phyloP scores from a whole-genome alignment of 2,113 vertebrate genomes.

The Albula glossodonta region DNA sequence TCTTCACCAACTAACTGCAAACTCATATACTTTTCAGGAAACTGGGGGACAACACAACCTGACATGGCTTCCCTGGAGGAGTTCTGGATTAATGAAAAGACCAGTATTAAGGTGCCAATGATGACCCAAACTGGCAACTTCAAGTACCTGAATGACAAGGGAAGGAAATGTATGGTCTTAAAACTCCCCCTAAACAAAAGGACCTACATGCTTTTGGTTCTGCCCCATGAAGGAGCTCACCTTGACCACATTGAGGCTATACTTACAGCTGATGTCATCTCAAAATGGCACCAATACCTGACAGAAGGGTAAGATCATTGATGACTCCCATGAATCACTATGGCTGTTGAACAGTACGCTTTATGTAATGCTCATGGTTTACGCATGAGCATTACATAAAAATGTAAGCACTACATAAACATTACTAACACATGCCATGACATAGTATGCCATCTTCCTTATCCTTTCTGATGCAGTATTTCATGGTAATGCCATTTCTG shows the following conservation, averaged over 20 bases:
- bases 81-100: constrained; percentile 78
- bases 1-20: not conserved
- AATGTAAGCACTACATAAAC: not conserved
- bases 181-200: constrained; percentile 74
- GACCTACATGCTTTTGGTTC: constrained; percentile 73
- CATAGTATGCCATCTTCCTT: not conserved
- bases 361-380: not conserved
- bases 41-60: constrained; percentile 68
- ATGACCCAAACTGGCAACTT: constrained; percentile 74
- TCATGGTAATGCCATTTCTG: too few relatives aligned
- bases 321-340: not conserved
- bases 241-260: constrained; percentile 61
- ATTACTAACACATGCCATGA: too few relatives aligned
- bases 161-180: constrained; percentile 64
- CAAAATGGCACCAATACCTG: constrained; percentile 63
- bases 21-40: constrained; percentile 59
- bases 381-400: not conserved
- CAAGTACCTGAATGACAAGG: constrained; percentile 67
- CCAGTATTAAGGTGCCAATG: constrained; percentile 70
- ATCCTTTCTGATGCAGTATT: too few relatives aligned
- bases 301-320: constrained; percentile 58
- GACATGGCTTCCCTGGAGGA: constrained; percentile 68
- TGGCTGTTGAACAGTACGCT: not conserved
- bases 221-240: constrained; percentile 59
- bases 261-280: constrained; percentile 43